A percentile compares a stretch with the other conserved stretches of the same genome.
These are phyloP conservation scores for Hystrix cristata DNA, from an alignment of 2,113 vertebrate genomes.

Conservation along the genomic window DNA sequence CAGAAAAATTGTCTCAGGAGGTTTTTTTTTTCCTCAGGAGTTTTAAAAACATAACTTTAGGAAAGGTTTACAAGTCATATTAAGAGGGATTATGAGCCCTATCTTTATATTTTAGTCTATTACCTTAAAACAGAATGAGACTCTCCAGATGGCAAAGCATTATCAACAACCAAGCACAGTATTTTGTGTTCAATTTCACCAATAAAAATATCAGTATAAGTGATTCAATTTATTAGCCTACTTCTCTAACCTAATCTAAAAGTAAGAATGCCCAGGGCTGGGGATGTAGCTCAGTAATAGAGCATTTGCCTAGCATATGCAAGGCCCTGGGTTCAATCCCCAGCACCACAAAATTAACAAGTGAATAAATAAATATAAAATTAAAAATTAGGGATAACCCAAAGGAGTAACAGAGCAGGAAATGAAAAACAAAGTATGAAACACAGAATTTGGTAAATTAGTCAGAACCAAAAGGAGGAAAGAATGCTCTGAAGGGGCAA, in stretches of 20 bases:
- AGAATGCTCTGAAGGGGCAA: background rate
- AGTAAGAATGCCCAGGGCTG: background rate
- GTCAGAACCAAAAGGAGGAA: constrained; percentile 36
- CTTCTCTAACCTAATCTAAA: constrained; percentile 28
- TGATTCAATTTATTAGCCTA: background rate
- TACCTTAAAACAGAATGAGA: background rate
- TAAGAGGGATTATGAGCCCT: background rate
- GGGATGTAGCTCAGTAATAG: background rate
- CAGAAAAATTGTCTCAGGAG: background rate
- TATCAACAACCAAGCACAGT: background rate
- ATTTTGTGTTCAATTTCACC: background rate
- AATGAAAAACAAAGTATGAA: background rate
- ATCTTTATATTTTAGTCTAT: background rate
- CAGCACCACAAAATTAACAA: background rate
- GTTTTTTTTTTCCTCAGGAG: background rate
- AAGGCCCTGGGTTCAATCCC: background rate
- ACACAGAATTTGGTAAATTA: background rate
- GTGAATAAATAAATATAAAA: background rate
- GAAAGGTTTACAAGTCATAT: background rate
- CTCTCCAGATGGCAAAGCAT: background rate
- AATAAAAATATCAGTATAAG: background rate
- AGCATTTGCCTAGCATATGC: background rate
- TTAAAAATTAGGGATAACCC: background rate
- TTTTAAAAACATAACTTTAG: background rate
- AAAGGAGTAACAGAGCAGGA: background rate